Base-by-base conservation (phyloP, 2,113 vertebrate genomes). In the Heterochromis multidens region DNA sequence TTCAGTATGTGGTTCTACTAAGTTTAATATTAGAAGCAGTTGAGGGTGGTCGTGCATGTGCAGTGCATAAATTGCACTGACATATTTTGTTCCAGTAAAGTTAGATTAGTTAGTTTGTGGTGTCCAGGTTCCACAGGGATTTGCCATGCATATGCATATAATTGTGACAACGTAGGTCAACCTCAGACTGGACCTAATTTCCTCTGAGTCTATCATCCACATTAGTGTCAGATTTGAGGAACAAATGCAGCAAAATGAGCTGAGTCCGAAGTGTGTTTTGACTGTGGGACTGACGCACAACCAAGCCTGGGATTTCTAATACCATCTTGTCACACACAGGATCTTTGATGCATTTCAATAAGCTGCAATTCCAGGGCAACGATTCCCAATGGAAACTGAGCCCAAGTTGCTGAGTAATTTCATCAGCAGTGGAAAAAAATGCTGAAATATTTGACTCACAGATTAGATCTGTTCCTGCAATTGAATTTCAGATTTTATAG, bases 361-460 rank as follows among this genome's bases (percentile, higher is more conserved):
- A 82, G 83, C 82, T 70, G 31, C 21, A 31, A 84, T 84, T 29
- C 3, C 67, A 80, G 54, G 57, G 56, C 1, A 17, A 80, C 60
- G 78, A 87, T 29, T 87, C 46, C 74, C 67, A 70, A 33, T 83
- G 74, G 79, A 78, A 84, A 86, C 82, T 11, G 25, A 60, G 74
- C 81, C 87, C 80, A 77, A 74, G 76, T 86, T 83, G 52, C 86
- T 79, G 77, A 83, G 67, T 86, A 65, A 90, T 89, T 89, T 92
- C 80, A 92, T 84, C 60, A 88, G 81, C 4, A 7, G 40, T 81
- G 74, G 4, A 77, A 74, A 56, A 80, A 8, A 81, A 80, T 7
- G 14, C 54, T 17, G 37, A 82, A 80, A 59, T 77, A 79, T 84
- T 84, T 87, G 78, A 84, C 65, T 91, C 65, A 70, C 72, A 87